A percentile compares a stretch with the other conserved stretches of the same genome.
Evolutionary conservation across 2,113 vertebrate species (phyloP).

Genomic region (Ahaetulla prasina): DNA sequence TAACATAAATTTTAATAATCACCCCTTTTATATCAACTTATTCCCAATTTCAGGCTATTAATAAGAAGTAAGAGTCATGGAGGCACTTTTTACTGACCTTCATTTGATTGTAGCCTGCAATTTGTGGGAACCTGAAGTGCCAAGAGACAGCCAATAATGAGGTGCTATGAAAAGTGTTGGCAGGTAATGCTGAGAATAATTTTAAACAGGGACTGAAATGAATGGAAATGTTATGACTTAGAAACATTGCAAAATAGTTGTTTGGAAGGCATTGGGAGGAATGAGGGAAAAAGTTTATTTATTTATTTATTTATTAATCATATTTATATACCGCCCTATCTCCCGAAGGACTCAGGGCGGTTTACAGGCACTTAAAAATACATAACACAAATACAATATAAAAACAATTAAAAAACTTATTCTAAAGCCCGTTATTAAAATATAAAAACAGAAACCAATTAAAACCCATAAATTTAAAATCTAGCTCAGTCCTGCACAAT

Average conservation of each 20-base stretch:
- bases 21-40: neutral
- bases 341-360: no score
- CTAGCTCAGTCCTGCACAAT: no score
- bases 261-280: neutral
- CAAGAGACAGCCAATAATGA: neutral
- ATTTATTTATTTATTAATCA: no score
- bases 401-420: no score
- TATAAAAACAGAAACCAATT: no score
- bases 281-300: neutral
- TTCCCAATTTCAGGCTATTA: neutral
- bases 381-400: no score
- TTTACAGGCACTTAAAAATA: no score
- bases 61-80: neutral
- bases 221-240: neutral
- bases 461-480: no score
- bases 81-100: neutral
- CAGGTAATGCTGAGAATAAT: neutral
- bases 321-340: no score
- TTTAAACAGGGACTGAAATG: neutral
- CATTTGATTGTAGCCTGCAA: neutral
- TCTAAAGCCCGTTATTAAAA: no score
- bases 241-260: neutral
- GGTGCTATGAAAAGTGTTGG: neutral
- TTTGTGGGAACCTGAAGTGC: neutral
- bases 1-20: neutral